phyloP scores from a whole-genome alignment of 2,888 invertebrate species.

The Strigamia transsilvanica region DNA sequence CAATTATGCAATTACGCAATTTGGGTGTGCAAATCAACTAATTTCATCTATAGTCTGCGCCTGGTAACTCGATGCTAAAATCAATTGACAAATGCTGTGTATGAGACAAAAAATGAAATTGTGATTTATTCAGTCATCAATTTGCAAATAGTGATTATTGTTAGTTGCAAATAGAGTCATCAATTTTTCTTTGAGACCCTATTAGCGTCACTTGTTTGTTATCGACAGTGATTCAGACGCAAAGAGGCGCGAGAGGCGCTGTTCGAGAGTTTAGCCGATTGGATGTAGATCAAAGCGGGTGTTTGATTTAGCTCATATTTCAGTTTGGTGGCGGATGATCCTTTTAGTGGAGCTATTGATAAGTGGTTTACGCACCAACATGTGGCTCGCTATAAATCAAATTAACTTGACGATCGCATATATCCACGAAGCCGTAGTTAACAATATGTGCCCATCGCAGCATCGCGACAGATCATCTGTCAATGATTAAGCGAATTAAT shows the following conservation, averaged over 20 bases:
- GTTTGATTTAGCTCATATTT: slow-evolving; percentile 31
- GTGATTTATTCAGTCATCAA: too few species aligned
- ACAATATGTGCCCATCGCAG: slow-evolving; percentile 2
- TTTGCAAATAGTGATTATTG: too few species aligned
- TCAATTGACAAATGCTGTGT: too few species aligned
- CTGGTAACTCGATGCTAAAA: too few species aligned
- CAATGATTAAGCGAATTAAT: slow-evolving; percentile 31
- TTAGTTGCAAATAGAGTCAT: too few species aligned
- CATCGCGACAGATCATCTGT: slow-evolving; percentile 25
- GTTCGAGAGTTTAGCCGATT: neutral
- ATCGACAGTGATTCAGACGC: neutral
- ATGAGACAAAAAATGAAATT: too few species aligned
- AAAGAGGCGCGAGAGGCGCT: neutral
- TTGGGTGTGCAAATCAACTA: too few species aligned
- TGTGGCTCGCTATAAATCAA: slow-evolving; percentile 16
- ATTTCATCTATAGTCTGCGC: too few species aligned
- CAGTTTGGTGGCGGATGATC: slow-evolving; percentile 5
- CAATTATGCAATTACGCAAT: too few species aligned
- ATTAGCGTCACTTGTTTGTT: neutral
- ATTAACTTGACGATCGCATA: slow-evolving; percentile 24
- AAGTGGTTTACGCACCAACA: slow-evolving; percentile 3
- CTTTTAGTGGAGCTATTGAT: slow-evolving; percentile 24
- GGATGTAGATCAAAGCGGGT: neutral
- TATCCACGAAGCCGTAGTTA: neutral
- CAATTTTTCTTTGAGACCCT: too few species aligned